phyloP scores from a whole-genome alignment of 2,888 invertebrate species.

The Heliconius ethilla region DNA sequence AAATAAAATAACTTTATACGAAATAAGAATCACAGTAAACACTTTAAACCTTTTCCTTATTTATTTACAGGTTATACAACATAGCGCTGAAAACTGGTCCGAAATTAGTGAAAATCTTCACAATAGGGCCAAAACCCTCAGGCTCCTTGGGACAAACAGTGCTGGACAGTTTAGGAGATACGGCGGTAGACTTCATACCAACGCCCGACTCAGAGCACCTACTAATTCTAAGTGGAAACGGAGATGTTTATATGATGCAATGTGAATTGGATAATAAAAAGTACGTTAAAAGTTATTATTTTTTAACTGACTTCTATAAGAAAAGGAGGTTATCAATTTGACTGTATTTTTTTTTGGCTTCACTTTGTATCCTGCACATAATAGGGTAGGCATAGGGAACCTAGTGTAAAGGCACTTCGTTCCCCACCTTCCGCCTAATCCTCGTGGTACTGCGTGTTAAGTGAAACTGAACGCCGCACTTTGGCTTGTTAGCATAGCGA shows the following conservation, averaged over 20 bases:
- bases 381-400: neutral
- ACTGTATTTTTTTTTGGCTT: no score
- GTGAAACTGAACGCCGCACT: neutral
- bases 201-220: conserved; percentile 71
- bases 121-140: conserved; percentile 70
- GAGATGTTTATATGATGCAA: conserved; percentile 86
- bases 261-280: conserved; percentile 63
- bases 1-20: no score
- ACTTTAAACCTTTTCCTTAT: neutral
- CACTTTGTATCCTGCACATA: neutral
- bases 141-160: conserved; percentile 70
- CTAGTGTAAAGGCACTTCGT: neutral
- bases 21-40: no score
- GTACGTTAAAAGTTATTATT: conserved; percentile 47
- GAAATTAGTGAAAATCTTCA: conserved; percentile 64
- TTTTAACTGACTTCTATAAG: no score
- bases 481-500: neutral
- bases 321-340: no score
- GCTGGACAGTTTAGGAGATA: conserved; percentile 88
- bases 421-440: neutral
- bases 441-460: neutral
- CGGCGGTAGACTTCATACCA: conserved; percentile 91
- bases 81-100: conserved; percentile 69
- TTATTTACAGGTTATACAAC: conserved; percentile 73
- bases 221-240: conserved; percentile 91